Evolutionary conservation across 1,140 invertebrate species (phyloP), one percentile per base, ranked within the genome.

Genomic region (Alviniconcha marisindica): DNA sequence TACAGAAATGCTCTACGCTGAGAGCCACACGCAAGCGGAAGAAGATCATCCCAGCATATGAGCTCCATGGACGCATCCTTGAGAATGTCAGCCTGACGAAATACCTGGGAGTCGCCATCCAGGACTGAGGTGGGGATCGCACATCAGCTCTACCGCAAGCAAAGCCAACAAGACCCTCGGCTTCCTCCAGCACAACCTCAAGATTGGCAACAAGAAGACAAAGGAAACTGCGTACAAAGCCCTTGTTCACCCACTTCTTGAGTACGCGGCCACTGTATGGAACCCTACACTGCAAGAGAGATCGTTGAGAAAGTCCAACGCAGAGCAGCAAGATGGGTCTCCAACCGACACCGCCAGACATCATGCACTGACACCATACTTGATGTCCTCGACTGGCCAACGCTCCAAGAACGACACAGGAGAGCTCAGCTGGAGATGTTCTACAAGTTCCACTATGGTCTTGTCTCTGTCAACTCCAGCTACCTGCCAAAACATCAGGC

Each of bases 251-350:
- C n/a, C n/a, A n/a, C n/a, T n/a, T n/a, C n/a, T n/a, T n/a, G n/a
- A n/a, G n/a, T n/a, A n/a, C n/a, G n/a, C n/a, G n/a, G n/a, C n/a
- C n/a, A 51, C 40, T 42, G 28, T 10, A 42, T 51, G n/a, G 28
- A 77, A 1, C 10, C n/a, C 21, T n/a, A 12, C 12, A 18, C 48
- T 24, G 76, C 82, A 40, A 83, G 83, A 31, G n/a, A 85, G 21
- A 51, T n/a, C 12, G 31, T 87, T 40, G 86, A 87, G 63, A 87
- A 78, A 77, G 79, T 89, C 3, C 86, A 89, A 78, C 76, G 82
- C 18, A 86, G 87, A 84, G 83, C 82, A 36, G 84, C 85, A 24
- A 54, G 86, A 51, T 84, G 42, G 40, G 81, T 87, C 7, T 31
- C n/a, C 10, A 81, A 86, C n/a, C 48, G 63, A 21, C 78, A 81